Conservation (phyloP, 2,888 invertebrate genomes). For the Gisinianus flammeolus region DNA sequence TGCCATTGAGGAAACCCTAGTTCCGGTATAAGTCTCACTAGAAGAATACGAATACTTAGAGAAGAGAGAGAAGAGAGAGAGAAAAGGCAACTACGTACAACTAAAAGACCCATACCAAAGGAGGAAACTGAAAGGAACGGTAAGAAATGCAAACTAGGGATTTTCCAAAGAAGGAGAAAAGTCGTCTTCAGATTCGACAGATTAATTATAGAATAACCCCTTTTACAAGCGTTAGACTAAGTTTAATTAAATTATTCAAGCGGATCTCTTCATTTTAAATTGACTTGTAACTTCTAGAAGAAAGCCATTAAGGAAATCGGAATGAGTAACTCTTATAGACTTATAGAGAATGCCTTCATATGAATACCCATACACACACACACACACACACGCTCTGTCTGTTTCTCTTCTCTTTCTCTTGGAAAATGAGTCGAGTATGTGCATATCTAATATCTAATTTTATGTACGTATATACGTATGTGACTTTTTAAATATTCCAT, state of each 20-base stretch:
- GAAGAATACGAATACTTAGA: no score
- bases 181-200: not conserved
- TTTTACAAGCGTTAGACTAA: not conserved
- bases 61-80: not conserved
- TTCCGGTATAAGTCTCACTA: not conserved
- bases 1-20: not conserved
- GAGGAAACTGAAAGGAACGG: not conserved
- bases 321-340: not conserved
- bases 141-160: not conserved
- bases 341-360: no score
- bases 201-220: constrained; percentile 26
- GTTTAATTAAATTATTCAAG: constrained; percentile 34
- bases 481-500: not conserved
- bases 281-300: not conserved
- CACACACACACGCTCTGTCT: not conserved
- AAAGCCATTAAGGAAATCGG: constrained; percentile 29
- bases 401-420: not conserved
- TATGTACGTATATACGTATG: not conserved
- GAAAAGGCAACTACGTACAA: no score
- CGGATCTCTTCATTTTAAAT: constrained; percentile 6
- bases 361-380: not conserved
- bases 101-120: not conserved
- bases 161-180: not conserved
- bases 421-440: no score
- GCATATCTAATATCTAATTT: no score